Evolutionary conservation across 2,113 vertebrate genomes (phyloP).

Genomic region (Rhinoderma darwinii): DNA sequence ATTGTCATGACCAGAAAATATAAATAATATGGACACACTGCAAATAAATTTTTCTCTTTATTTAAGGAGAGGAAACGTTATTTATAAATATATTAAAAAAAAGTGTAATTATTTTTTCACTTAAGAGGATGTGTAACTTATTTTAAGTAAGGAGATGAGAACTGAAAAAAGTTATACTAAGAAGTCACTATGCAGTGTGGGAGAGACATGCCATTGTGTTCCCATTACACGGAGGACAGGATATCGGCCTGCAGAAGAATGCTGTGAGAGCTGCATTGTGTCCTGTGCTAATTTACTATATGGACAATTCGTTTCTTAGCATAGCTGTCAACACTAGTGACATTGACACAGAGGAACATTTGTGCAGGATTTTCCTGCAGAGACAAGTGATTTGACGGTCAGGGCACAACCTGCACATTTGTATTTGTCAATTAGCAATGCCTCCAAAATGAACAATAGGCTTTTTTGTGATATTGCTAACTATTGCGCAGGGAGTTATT

Average conservation of each 20-base stretch:
- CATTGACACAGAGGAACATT: conserved; percentile 30
- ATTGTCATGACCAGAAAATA: no score
- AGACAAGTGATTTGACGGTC: conserved; percentile 21
- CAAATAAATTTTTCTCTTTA: no score
- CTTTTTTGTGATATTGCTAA: not conserved
- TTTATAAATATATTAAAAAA: no score
- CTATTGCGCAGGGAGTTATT: not conserved
- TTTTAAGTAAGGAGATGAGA: not conserved
- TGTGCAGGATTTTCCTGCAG: not conserved
- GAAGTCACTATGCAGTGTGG: conserved; percentile 12
- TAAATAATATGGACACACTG: no score
- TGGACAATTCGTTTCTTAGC: conserved; percentile 25
- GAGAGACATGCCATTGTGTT: not conserved
- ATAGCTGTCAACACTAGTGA: conserved; percentile 19
- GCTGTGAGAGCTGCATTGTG: conserved; percentile 31
- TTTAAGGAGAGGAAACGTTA: no score
- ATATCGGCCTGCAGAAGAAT: conserved; percentile 17
- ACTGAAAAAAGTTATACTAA: not conserved
- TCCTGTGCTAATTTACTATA: conserved; percentile 35
- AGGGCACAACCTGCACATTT: conserved; percentile 33
- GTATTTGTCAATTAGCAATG: conserved; percentile 34
- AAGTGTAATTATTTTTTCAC: no score
- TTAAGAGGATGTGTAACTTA: no score
- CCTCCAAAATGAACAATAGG: not conserved
- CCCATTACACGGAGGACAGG: conserved; percentile 21